These are phyloP conservation scores for Cephus spinipes DNA, from an alignment of 2,888 invertebrate genomes.

Conservation along the genomic window DNA sequence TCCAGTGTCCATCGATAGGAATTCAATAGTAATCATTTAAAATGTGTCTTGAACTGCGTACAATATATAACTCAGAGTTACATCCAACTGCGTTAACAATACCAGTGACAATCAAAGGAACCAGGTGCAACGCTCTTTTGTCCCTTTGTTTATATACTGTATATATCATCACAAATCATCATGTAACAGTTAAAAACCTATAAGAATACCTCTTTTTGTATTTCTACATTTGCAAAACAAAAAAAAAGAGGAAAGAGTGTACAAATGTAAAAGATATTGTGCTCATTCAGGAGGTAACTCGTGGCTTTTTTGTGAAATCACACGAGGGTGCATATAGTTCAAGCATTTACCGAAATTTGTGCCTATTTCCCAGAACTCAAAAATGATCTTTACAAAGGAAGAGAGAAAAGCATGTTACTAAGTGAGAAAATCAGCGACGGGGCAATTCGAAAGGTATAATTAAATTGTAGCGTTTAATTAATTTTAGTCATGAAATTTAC, in stretches of 20 bases:
- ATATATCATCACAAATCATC: not conserved
- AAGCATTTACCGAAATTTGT: slow-evolving; percentile 23
- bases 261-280: not conserved
- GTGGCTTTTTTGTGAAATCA: not conserved
- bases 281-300: not conserved
- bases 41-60: not conserved
- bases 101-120: not conserved
- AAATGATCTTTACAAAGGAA: slow-evolving; percentile 3
- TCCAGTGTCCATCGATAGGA: not conserved
- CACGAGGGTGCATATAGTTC: slow-evolving; percentile 7
- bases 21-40: not conserved
- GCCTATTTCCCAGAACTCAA: slow-evolving; percentile 18
- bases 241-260: not conserved
- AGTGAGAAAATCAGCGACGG: slow-evolving; percentile 6
- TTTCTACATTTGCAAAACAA: not conserved
- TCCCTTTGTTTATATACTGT: not conserved
- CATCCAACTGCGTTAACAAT: not conserved
- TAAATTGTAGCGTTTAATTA: slow-evolving; percentile 11
- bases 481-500: slow-evolving; percentile 14
- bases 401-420: not conserved
- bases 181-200: not conserved
- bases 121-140: not conserved
- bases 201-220: not conserved
- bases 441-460: slow-evolving; percentile 8
- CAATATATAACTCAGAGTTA: not conserved